Evolutionary conservation across 2,113 vertebrate genomes (phyloP).

Genomic region (Petaurus breviceps): DNA sequence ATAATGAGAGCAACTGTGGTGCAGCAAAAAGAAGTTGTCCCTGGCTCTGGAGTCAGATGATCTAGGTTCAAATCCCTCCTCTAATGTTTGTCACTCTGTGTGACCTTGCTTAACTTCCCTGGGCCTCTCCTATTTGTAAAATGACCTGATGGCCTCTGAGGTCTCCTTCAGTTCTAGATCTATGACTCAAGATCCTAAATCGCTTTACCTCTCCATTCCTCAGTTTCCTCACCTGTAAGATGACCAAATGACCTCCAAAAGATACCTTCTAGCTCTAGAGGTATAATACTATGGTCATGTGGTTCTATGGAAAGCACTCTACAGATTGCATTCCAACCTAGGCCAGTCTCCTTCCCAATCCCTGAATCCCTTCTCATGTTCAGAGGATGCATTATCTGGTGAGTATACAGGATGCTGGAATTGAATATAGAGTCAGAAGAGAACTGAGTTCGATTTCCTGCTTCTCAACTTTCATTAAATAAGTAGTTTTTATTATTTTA

Average conservation of each 20-base stretch:
- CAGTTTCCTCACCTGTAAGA: not conserved
- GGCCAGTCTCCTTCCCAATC: not conserved
- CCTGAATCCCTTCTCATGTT: not conserved
- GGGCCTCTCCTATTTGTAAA: not conserved
- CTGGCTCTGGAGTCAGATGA: not conserved
- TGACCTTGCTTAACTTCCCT: not conserved
- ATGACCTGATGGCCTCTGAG: too few relatives aligned
- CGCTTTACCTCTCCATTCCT: not conserved
- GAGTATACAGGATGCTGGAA: not conserved
- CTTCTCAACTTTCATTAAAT: not conserved
- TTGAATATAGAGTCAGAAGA: not conserved
- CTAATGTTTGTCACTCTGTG: not conserved
- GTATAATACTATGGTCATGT: not conserved
- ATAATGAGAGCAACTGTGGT: not conserved
- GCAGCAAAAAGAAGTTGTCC: not conserved
- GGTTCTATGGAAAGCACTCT: not conserved
- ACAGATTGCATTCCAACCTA: not conserved
- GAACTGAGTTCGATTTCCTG: not conserved
- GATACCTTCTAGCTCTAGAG: not conserved
- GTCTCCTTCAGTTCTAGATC: too few relatives aligned
- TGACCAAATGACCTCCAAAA: not conserved
- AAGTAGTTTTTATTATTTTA: not conserved
- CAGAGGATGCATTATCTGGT: not conserved
- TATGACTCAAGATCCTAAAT: not conserved
- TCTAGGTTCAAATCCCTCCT: not conserved